Percentiles rank a stretch among this genome's conserved stretches.
phyloP scores from a whole-genome alignment of 2,113 vertebrate genomes.

The Ariopsis seemanni region DNA sequence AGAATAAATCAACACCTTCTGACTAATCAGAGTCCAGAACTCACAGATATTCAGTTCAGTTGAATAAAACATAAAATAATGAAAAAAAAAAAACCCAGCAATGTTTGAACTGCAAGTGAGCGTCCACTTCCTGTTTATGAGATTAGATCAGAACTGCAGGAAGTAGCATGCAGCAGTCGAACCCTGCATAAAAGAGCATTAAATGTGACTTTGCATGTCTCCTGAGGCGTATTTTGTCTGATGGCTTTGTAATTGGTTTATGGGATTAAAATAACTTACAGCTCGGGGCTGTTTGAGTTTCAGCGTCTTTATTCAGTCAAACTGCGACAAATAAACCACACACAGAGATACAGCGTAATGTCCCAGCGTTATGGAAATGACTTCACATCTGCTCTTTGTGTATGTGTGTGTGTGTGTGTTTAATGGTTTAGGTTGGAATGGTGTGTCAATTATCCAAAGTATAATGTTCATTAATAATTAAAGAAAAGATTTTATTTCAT shows the following conservation, averaged over 20 bases:
- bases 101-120: background rate
- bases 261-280: slow-evolving; percentile 54
- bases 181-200: slow-evolving; percentile 42
- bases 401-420: slow-evolving; percentile 45
- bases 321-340: slow-evolving; percentile 48
- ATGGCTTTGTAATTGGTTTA: slow-evolving; percentile 61
- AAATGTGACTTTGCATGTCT: slow-evolving; percentile 46
- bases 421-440: background rate
- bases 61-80: background rate
- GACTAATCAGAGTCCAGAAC: background rate
- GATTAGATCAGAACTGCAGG: slow-evolving; percentile 16
- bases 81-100: background rate
- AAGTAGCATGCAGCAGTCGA: slow-evolving; percentile 16
- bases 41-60: background rate
- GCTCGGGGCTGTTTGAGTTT: slow-evolving; percentile 53
- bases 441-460: background rate
- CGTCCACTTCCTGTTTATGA: slow-evolving; percentile 19
- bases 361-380: background rate
- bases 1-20: background rate
- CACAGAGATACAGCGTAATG: slow-evolving; percentile 9
- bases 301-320: slow-evolving; percentile 50
- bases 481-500: background rate
- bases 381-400: background rate
- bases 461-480: background rate
- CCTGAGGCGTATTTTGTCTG: slow-evolving; percentile 50